Evolutionary conservation across 1,140 invertebrate species (phyloP).

Genomic region (Drosophila cardini): DNA sequence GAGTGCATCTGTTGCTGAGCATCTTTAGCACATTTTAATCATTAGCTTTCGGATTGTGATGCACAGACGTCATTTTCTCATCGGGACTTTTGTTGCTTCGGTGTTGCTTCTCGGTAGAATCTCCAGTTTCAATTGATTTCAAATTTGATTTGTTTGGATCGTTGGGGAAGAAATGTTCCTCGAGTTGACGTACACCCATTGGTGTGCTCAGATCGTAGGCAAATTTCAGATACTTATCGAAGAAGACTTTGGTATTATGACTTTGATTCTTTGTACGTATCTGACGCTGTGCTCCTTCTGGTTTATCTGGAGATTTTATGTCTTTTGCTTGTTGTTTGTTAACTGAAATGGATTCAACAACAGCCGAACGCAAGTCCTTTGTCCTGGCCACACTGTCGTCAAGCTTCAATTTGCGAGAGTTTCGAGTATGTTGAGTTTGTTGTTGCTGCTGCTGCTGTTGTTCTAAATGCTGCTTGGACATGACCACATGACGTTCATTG

Average conservation of each 20-base stretch:
- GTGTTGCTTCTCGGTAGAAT: constrained; percentile 1
- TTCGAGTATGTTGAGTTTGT: not conserved
- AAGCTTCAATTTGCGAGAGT: not conserved
- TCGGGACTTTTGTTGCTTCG: not conserved
- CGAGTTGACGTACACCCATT: constrained; percentile 57
- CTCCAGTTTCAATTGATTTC: constrained; percentile 3
- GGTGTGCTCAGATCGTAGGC: constrained; percentile 67
- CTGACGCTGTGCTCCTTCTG: constrained; percentile 21
- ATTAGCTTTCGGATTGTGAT: not conserved
- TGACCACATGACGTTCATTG: not conserved
- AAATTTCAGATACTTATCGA: constrained; percentile 71
- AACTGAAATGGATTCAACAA: not conserved
- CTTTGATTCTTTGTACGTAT: constrained; percentile 31
- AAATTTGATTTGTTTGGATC: not conserved
- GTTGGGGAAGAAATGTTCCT: constrained; percentile 64
- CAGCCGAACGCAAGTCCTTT: not conserved
- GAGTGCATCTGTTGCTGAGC: not conserved
- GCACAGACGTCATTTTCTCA: not conserved
- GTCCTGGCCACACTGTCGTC: not conserved
- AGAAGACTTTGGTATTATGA: constrained; percentile 55
- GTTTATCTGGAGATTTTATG: constrained; percentile 16
- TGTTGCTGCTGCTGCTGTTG: not conserved
- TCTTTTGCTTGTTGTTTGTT: constrained; percentile 16
- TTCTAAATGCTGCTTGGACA: not conserved
- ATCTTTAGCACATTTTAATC: not conserved